Evolutionary conservation across 1,140 invertebrate genomes (phyloP), one percentile per base, ranked within the genome.

Genomic region (Meteorus sp.): DNA sequence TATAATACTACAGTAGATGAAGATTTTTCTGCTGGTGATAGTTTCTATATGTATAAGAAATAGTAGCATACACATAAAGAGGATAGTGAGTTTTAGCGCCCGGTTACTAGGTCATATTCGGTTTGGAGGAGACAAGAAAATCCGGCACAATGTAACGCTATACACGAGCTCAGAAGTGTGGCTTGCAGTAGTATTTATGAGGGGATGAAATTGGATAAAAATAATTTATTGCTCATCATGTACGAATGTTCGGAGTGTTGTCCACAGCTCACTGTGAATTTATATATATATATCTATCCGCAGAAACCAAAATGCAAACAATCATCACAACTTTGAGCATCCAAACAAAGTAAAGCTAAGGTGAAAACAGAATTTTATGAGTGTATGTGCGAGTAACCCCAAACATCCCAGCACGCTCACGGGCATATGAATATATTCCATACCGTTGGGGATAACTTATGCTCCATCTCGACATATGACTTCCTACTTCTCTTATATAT

Each of bases 201-300:
- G 47, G 50, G 53, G 55, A 54, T 62, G 50, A 58, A 53, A 62
- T 62, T 62, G 35, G 55, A 48, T 58, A 39, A 61, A 53, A 58
- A 57, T 62, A 58, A 61, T 58, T 62, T 62, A 62, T 62, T 62
- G 31, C 53, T 62, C 55, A 52, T 62, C 60, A 62, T 48, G 47
- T 31, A 39, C 23, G 13, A n/a, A n/a, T n/a, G n/a, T n/a, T n/a
- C n/a, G n/a, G n/a, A n/a, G n/a, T n/a, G n/a, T n/a, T n/a, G n/a
- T n/a, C n/a, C n/a, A n/a, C n/a, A n/a, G n/a, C n/a, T n/a, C n/a
- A n/a, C n/a, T n/a, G n/a, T n/a, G n/a, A n/a, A n/a, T n/a, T n/a
- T n/a, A n/a, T n/a, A n/a, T n/a, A n/a, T n/a, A n/a, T n/a, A n/a
- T n/a, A n/a, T n/a, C n/a, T n/a, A n/a, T n/a, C n/a, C n/a, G n/a